Base-by-base conservation (phyloP, 2,888 invertebrate species). In the Ferrisia virgata region DNA sequence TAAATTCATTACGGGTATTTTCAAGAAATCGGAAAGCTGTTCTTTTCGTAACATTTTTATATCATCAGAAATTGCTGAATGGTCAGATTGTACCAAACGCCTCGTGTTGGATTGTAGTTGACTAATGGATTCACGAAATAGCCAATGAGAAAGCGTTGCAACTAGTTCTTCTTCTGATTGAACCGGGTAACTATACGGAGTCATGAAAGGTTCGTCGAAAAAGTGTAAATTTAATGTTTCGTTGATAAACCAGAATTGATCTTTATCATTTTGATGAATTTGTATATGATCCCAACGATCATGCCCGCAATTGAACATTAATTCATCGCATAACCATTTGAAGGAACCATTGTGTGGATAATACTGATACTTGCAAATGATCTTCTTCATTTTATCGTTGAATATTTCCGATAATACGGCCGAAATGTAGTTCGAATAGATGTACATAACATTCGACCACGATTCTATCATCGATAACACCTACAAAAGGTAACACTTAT, bases 321-420 rank as follows among this genome's bases (percentile, higher is more conserved):
- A 72, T n/a, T 83, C 83, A 11, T 83, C 76, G 43, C 47, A 83
- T 28, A 83, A 40, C 83, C 83, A 83, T 25, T 69, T 39, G 43
- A 76, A 36, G 15, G 72, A 25, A 5, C n/a, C 13, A 40, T 69
- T 83, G 15, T 33, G 22, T 5, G 83, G 83, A 22, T 31, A 47
- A 13, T 76, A 4, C 31, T 83, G 72, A 40, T 83, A 83, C 31
- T 76, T 83, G 11, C 31, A 18, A 0, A 83, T 76, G 3, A 83
- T 40, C 11, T 31, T 40, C 43, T 76, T 83, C 47, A 76, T 83
- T 13, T 47, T 39, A 18, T 76, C 39, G 40, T 28, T 43, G 22
- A 43, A 83, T n/a, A 72, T 83, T 11, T 69, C 28, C 25, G 83
- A 83, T 39, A 83, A 40, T 1, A 43, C 22, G n/a, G 83, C 83